Percentiles rank a stretch among this genome's conserved stretches.
Evolutionary conservation across 1,140 invertebrate species (phyloP).

Genomic region (Dendrolimus punctatus): DNA sequence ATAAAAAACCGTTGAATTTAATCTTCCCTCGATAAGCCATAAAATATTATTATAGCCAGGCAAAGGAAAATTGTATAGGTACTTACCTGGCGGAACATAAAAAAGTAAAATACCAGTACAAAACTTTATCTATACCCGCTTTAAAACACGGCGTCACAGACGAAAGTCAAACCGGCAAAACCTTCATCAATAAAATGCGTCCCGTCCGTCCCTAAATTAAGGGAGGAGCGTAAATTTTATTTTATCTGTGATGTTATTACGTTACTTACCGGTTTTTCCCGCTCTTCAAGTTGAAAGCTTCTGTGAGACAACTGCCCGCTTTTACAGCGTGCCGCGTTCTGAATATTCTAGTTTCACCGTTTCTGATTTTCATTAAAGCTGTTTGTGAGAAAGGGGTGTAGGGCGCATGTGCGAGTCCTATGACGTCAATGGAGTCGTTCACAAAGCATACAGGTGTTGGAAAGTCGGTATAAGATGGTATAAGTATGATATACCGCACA

Average conservation of each 20-base stretch:
- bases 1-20: too few species aligned
- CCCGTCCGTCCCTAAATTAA: neutral
- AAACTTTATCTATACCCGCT: too few species aligned
- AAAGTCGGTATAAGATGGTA: neutral
- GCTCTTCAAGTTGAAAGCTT: constrained; percentile 19
- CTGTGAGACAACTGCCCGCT: constrained; percentile 24
- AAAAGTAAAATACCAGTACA: too few species aligned
- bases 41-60: too few species aligned
- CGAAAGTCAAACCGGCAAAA: too few species aligned
- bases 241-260: constrained; percentile 15
- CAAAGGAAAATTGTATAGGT: too few species aligned
- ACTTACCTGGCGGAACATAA: too few species aligned
- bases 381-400: constrained; percentile 19
- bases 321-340: constrained; percentile 34
- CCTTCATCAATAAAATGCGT: too few species aligned
- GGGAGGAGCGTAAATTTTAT: constrained; percentile 2
- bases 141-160: too few species aligned
- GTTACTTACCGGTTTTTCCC: constrained; percentile 49
- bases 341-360: constrained; percentile 14
- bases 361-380: constrained; percentile 5
- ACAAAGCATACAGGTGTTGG: constrained; percentile 55
- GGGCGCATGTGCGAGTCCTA: constrained; percentile 38
- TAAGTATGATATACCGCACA: constrained; percentile 34
- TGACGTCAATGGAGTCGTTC: constrained; percentile 63
- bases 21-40: too few species aligned